Evolutionary conservation across 2,113 vertebrate genomes (phyloP).

Genomic region (Stegastes partitus): DNA sequence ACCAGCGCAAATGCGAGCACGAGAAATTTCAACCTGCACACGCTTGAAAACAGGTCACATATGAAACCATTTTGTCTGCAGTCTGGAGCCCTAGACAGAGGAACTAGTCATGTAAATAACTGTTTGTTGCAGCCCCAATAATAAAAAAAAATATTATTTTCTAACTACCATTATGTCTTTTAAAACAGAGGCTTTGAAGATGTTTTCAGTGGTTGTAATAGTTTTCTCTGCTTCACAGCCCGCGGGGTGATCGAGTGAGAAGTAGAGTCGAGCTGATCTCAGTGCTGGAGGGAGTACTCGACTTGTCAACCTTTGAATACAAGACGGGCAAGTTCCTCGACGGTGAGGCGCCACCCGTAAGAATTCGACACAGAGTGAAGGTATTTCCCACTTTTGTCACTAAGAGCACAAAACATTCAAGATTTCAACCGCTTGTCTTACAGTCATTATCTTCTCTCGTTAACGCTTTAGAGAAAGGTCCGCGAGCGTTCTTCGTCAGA

Average conservation of each 20-base stretch:
- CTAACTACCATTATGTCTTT: no score
- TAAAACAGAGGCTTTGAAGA: no score
- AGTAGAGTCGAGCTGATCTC: conserved; percentile 89
- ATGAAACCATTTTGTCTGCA: no score
- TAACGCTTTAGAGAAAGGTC: conserved; percentile 62
- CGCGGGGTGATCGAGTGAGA: conserved; percentile 87
- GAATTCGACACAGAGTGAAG: conserved; percentile 60
- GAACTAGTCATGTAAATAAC: no score
- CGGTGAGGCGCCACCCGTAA: conserved; percentile 10
- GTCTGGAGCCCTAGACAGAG: no score
- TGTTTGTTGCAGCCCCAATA: no score
- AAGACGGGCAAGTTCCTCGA: conserved; percentile 85
- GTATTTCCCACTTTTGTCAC: conserved; percentile 34
- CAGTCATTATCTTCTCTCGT: not conserved
- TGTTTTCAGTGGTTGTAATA: not conserved
- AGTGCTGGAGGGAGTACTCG: conserved; percentile 80
- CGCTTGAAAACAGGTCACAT: no score
- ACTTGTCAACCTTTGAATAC: conserved; percentile 89
- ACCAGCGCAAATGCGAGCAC: no score
- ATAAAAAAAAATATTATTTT: no score
- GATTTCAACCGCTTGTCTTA: not conserved
- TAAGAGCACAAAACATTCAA: not conserved
- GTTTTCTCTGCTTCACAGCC: conserved; percentile 76
- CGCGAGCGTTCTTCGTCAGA: conserved; percentile 76
- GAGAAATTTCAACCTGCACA: no score